Evolutionary conservation across 2,113 vertebrate genomes (phyloP).

Genomic region (Bolborhynchus lineola): DNA sequence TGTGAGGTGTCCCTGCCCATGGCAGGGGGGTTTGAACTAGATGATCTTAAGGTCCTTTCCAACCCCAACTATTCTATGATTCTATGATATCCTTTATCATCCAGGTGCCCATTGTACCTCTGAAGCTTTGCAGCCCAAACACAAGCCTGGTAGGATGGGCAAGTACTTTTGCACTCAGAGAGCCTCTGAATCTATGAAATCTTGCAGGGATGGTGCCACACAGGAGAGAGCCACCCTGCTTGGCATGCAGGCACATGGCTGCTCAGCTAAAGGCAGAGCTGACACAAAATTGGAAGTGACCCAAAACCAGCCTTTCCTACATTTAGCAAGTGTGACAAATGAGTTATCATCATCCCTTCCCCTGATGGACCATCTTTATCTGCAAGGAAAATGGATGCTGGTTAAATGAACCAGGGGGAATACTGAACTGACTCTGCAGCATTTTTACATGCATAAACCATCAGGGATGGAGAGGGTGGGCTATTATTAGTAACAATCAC

Average conservation of each 20-base stretch:
- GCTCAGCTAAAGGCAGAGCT: conserved; percentile 7
- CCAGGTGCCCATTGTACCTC: background rate
- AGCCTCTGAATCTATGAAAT: fast-evolving
- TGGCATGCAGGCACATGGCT: background rate
- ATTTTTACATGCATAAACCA: background rate
- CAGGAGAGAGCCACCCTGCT: background rate
- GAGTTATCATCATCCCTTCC: conserved; percentile 21
- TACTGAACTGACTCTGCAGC: background rate
- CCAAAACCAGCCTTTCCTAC: conserved; percentile 38
- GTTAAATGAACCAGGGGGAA: conserved; percentile 12
- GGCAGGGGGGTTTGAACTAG: no score
- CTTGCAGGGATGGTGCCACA: background rate
- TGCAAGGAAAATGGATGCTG: conserved; percentile 12
- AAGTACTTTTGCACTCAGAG: background rate
- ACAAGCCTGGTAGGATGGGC: background rate
- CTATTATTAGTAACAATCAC: background rate
- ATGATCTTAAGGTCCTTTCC: no score
- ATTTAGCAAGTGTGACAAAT: conserved; percentile 53
- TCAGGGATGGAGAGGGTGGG: background rate
- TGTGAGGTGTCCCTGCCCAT: no score
- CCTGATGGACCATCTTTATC: background rate
- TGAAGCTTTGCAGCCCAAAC: background rate
- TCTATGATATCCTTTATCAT: background rate
- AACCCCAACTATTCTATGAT: no score
- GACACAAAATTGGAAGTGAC: conserved; percentile 29